phyloP scores from a whole-genome alignment of 2,888 invertebrate species.

The Apamea crenata region DNA sequence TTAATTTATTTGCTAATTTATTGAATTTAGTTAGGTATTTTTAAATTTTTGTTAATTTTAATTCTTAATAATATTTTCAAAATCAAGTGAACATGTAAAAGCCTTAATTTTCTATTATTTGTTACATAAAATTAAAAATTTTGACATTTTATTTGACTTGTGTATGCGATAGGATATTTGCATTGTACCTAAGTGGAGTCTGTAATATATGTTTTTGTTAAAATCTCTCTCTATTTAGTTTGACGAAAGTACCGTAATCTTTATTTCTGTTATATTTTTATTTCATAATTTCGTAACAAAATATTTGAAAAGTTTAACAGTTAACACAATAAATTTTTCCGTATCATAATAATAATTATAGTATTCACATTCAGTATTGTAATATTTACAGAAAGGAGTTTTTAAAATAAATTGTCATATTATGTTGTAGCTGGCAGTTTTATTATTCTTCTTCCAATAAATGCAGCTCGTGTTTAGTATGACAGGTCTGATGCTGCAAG shows the following conservation, averaged over 20 bases:
- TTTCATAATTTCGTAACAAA: no score
- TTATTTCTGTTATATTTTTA: not conserved
- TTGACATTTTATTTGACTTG: not conserved
- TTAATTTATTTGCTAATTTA: not conserved
- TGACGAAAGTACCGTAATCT: no score
- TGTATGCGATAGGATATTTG: not conserved
- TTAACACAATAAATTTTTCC: not conserved
- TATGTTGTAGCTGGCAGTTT: slow-evolving; percentile 5
- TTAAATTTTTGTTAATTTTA: no score
- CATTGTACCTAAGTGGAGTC: not conserved
- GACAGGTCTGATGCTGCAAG: not conserved
- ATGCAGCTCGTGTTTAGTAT: not conserved
- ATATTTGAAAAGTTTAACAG: no score
- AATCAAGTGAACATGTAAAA: not conserved
- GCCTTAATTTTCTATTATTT: not conserved
- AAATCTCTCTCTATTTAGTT: not conserved
- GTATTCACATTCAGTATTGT: not conserved
- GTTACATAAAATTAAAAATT: not conserved
- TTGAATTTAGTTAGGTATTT: not conserved
- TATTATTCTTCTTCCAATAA: not conserved
- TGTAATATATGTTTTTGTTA: not conserved
- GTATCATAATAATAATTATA: not conserved
- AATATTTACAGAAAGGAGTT: not conserved
- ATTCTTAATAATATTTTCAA: not conserved
- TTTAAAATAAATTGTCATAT: slow-evolving; percentile 2